Conservation (phyloP, 1,140 invertebrate genomes). For the Temnothorax curvispinosus region DNA sequence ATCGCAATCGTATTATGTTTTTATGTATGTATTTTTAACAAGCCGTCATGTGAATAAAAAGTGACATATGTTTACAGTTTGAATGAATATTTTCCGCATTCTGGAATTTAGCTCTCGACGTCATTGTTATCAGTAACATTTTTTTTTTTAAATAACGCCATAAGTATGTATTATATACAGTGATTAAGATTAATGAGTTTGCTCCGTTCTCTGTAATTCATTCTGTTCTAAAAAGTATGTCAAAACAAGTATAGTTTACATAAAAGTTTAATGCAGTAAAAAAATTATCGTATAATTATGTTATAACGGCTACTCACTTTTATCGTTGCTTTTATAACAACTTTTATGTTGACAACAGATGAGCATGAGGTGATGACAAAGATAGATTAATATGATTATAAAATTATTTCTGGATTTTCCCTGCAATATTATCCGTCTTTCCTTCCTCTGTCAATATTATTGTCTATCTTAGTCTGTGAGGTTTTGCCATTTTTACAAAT, state of each 20-base stretch:
- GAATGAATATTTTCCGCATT: slow-evolving; percentile 3
- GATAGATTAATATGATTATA: background rate
- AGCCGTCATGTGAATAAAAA: background rate
- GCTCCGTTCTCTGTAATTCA: background rate
- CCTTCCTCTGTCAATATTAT: background rate
- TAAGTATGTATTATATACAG: background rate
- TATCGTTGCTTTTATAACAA: background rate
- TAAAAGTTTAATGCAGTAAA: background rate
- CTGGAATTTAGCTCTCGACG: background rate
- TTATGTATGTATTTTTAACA: background rate
- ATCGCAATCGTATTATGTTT: background rate
- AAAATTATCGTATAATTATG: background rate
- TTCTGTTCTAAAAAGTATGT: background rate
- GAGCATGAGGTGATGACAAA: no score
- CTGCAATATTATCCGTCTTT: background rate
- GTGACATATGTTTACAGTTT: background rate
- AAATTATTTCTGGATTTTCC: background rate
- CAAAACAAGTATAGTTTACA: no score
- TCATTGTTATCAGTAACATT: background rate
- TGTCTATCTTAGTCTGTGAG: no score
- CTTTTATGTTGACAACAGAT: background rate
- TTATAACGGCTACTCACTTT: background rate
- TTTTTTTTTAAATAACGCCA: background rate
- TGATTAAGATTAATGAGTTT: background rate
- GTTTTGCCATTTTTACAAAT: background rate